Evolutionary conservation across 2,113 vertebrate genomes (phyloP).

Genomic region (Ursus arctos): DNA sequence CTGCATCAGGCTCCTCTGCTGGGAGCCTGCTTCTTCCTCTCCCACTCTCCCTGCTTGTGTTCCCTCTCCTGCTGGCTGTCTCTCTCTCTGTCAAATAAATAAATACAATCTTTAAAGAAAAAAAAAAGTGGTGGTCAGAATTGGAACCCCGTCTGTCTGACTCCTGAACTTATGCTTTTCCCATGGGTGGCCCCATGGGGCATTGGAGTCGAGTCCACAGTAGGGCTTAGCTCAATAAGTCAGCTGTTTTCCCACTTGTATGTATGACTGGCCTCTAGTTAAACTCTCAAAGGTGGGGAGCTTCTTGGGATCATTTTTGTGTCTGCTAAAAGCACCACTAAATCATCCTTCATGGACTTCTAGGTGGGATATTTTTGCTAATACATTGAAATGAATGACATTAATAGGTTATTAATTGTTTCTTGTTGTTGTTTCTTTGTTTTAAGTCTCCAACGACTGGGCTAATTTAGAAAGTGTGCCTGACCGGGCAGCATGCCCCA

Average conservation of each 20-base stretch:
- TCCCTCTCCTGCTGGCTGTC: too few species aligned
- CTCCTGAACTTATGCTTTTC: not conserved
- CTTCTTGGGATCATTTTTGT: not conserved
- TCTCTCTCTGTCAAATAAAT: too few species aligned
- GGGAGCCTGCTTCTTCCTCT: too few species aligned
- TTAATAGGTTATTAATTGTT: not conserved
- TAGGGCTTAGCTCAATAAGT: not conserved
- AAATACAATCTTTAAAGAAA: too few species aligned
- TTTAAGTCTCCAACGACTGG: not conserved
- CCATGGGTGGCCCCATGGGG: too few species aligned
- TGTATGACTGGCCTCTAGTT: not conserved
- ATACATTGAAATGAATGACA: not conserved
- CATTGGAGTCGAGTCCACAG: fast-evolving
- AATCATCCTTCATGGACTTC: not conserved
- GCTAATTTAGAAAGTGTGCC: not conserved
- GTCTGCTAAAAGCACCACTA: not conserved
- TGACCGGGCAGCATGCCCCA: not conserved
- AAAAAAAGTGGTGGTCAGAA: not conserved
- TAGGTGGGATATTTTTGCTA: not conserved
- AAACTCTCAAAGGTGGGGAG: not conserved
- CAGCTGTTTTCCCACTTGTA: not conserved
- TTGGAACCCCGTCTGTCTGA: not conserved
- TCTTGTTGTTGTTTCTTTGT: not conserved
- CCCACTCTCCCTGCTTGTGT: too few species aligned
- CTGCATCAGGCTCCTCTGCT: too few species aligned